Base-by-base conservation (phyloP, 2,888 invertebrate species). In the Andrena hattorfiana region DNA sequence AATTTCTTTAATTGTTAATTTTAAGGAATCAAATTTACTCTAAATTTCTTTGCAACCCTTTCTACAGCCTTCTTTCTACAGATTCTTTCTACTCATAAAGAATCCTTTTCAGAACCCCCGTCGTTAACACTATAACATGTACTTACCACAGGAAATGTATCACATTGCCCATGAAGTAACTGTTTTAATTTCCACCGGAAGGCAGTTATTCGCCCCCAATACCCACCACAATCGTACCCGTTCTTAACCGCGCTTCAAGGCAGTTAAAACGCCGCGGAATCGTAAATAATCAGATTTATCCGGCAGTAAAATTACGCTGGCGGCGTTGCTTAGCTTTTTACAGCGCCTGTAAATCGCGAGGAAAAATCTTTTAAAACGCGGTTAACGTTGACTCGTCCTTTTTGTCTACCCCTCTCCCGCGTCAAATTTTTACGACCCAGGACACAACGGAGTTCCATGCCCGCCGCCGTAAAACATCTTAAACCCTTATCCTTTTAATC, bases 391-490 rank as follows among this genome's bases (percentile, higher is more conserved):
- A 70, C 60, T 60, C 51, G 49, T 56, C 13, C 28, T 23, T 66
- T 51, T 60, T 42, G 28, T 2, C 10, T 0, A 20, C 20, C 42
- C 0, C 8, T 1, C 6, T 20, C 7, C 59, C 73, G 77, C 83
- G 86, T 85, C 85, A 85, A 88, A 88, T 86, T 85, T 88, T 88
- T 86, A 88, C 68, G 87, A 85, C 49, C 79, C 20, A 32, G 66
- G 80, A 62, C 73, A 78, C 82, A 63, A 79, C 74, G 81, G 62
- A 79, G 78, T 82, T 82, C 78, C 88, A 66, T 71, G 77, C 83
- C 69, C 66, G 51, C 77, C 81, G 62, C 63, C 88, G 75, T 88
- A 88, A 88, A 88, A 85, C 80, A 85, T 82, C 83, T 83, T 66
- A 73, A 76, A 62, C 66, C 67, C 82, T 88, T 85, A 88, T 87